These are phyloP conservation scores for Eremobia ochroleuca DNA, from an alignment of 2,888 invertebrate genomes.

Conservation along the genomic window DNA sequence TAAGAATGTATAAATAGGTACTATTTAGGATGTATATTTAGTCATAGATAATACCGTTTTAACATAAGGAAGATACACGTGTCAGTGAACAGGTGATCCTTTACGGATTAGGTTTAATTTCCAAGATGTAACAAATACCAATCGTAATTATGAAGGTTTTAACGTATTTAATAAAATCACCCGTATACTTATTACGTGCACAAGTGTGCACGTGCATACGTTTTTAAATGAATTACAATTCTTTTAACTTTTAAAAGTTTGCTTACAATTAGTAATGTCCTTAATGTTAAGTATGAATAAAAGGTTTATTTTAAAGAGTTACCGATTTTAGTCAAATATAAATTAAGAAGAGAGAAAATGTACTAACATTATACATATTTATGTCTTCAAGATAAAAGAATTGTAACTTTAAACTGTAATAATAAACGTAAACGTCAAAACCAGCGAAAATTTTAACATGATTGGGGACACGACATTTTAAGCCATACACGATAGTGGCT, in stretches of 20 bases:
- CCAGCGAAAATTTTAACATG: slow-evolving; percentile 48
- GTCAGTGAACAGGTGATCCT: slow-evolving; percentile 8
- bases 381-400: slow-evolving; percentile 49
- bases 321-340: slow-evolving; percentile 25
- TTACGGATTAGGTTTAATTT: background rate
- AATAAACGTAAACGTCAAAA: slow-evolving; percentile 61
- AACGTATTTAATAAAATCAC: slow-evolving; percentile 10
- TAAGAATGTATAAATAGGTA: slow-evolving; percentile 52
- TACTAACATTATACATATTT: slow-evolving; percentile 34
- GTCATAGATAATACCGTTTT: slow-evolving; percentile 6
- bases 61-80: background rate
- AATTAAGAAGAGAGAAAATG: slow-evolving; percentile 33
- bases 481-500: slow-evolving; percentile 46
- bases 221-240: slow-evolving; percentile 51
- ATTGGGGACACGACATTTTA: slow-evolving; percentile 47
- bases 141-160: background rate
- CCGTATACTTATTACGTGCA: background rate
- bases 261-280: slow-evolving; percentile 34
- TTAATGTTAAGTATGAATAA: slow-evolving; percentile 41
- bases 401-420: slow-evolving; percentile 38
- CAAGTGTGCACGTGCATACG: no score
- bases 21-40: slow-evolving; percentile 16
- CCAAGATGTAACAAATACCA: slow-evolving; percentile 4
- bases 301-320: slow-evolving; percentile 29
- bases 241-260: slow-evolving; percentile 45